Evolutionary conservation across 2,113 vertebrate genomes (phyloP).

Genomic region (Genyomyrus donnyi): DNA sequence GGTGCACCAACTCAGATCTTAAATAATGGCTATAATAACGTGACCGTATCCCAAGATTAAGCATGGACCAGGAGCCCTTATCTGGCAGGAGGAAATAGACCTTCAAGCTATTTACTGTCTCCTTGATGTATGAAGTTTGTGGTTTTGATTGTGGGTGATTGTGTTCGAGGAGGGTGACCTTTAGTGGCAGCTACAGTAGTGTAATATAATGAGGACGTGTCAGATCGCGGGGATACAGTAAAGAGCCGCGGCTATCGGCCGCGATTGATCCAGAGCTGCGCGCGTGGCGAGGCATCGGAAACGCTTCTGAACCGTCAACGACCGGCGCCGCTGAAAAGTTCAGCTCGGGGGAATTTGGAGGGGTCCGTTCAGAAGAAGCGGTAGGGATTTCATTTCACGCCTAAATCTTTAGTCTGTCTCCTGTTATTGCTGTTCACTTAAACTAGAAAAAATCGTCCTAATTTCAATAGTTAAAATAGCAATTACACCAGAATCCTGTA

Average conservation of each 20-base stretch:
- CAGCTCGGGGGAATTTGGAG: background rate
- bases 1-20: slow-evolving; percentile 35
- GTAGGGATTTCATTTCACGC: background rate
- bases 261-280: slow-evolving; percentile 51
- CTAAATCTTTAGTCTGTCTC: background rate
- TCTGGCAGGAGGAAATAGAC: slow-evolving; percentile 88
- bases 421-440: background rate
- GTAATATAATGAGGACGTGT: slow-evolving; percentile 99
- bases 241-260: slow-evolving; percentile 64
- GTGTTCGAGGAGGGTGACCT: slow-evolving; percentile 99
- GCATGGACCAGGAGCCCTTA: slow-evolving; percentile 74
- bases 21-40: background rate
- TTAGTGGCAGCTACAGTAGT: slow-evolving; percentile 93
- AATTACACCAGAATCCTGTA: background rate
- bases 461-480: background rate
- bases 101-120: slow-evolving; percentile 92
- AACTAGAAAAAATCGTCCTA: background rate
- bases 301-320: slow-evolving; percentile 38
- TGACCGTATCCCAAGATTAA: slow-evolving; percentile 62
- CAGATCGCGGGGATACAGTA: slow-evolving; percentile 85
- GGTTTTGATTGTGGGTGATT: slow-evolving; percentile 99
- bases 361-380: background rate
- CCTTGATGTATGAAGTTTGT: slow-evolving; percentile 98
- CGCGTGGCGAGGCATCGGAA: slow-evolving; percentile 55
- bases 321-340: background rate